Conservation (phyloP, 2,797 vertebrate genomes). For the Characodon lateralis region DNA sequence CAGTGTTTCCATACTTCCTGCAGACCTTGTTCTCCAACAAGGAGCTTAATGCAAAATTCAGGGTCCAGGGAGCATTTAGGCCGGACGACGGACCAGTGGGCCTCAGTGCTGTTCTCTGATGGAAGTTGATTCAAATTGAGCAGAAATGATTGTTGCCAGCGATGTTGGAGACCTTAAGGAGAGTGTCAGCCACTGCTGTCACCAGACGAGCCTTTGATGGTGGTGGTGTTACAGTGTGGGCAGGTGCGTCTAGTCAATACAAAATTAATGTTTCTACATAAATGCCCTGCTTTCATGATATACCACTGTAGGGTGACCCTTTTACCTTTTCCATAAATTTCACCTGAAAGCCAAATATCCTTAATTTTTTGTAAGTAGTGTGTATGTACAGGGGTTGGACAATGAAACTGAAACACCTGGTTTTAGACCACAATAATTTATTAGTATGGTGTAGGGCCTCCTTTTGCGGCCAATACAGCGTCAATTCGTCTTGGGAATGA, state of each 20-base stretch:
- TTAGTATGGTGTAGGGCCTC: too few relatives aligned
- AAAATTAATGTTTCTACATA: neutral
- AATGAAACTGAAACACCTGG: too few relatives aligned
- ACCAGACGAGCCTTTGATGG: neutral
- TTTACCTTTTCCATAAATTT: neutral
- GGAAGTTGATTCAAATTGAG: neutral
- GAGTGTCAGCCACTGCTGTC: neutral
- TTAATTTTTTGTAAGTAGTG: neutral
- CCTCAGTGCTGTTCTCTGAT: neutral
- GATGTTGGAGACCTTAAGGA: neutral
- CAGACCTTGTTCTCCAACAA: neutral
- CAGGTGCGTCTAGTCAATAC: neutral
- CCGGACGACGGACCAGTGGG: neutral
- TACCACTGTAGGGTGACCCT: neutral
- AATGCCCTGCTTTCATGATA: neutral
- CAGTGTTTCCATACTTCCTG: neutral
- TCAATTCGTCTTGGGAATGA: too few relatives aligned
- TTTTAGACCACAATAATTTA: too few relatives aligned
- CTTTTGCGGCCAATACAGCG: too few relatives aligned
- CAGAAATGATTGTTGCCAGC: neutral
- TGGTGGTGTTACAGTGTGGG: neutral
- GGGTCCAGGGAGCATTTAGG: neutral
- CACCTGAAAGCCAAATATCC: neutral
- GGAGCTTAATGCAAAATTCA: neutral
- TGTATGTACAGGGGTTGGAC: neutral